Conservation (phyloP, 2,888 invertebrate genomes). For the Heliothis peltigera region DNA sequence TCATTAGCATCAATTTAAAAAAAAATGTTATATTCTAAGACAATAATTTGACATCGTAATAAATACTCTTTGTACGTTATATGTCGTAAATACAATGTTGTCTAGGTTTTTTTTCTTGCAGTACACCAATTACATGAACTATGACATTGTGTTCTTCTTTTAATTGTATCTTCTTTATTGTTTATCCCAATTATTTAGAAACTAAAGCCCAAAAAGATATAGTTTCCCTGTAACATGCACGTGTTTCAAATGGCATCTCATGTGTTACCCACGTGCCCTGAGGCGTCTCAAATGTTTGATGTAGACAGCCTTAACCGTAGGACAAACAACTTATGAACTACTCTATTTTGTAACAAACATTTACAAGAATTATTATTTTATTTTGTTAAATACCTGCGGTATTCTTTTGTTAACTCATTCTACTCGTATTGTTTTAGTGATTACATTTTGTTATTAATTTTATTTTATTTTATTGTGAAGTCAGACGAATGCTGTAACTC, state of each 20-base stretch:
- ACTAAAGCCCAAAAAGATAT: not conserved
- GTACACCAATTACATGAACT: not conserved
- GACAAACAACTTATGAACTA: constrained; percentile 29
- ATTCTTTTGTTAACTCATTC: not conserved
- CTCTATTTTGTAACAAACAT: constrained; percentile 16
- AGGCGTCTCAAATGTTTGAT: constrained; percentile 12
- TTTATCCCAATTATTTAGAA: constrained; percentile 7
- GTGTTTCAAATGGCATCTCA: constrained; percentile 12
- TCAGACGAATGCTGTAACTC: no score
- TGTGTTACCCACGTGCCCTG: constrained; percentile 19
- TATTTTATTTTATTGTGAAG: no score
- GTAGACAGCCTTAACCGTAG: constrained; percentile 19
- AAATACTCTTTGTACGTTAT: no score
- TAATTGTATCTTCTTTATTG: constrained; percentile 1
- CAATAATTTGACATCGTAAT: no score
- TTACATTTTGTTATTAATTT: no score
- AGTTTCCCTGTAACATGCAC: constrained; percentile 9
- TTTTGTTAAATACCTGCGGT: not conserved
- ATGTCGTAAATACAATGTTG: no score
- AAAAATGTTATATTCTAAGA: no score
- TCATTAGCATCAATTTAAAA: no score
- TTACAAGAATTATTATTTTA: constrained; percentile 18
- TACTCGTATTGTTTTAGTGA: no score
- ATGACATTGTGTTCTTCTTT: not conserved
- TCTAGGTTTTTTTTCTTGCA: not conserved